These are phyloP conservation scores for Dryoscopus gambensis DNA, from an alignment of 2,113 vertebrate species.

Conservation along the genomic window DNA sequence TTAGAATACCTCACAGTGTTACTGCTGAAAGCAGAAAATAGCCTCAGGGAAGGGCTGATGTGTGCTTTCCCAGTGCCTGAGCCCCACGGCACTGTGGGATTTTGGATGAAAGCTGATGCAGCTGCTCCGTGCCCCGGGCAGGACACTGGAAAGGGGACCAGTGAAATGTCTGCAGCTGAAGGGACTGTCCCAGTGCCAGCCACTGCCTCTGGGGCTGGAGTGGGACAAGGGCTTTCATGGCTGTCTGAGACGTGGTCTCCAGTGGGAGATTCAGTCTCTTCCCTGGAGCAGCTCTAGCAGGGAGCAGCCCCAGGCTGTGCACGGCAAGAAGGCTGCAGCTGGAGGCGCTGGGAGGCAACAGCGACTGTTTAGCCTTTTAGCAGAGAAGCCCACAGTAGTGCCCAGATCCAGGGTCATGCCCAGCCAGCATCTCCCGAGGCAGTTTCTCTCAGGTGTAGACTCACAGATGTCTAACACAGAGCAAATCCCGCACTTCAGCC, in stretches of 20 bases:
- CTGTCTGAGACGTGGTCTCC: not conserved
- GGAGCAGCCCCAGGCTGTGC: not conserved
- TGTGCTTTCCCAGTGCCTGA: not conserved
- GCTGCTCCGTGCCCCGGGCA: not conserved
- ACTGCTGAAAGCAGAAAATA: not conserved
- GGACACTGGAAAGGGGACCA: not conserved
- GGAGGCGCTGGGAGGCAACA: not conserved
- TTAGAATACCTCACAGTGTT: not conserved
- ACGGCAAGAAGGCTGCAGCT: not conserved
- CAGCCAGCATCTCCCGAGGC: not conserved
- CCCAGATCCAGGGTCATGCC: not conserved
- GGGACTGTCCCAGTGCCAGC: not conserved
- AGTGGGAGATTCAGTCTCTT: not conserved
- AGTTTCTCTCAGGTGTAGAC: not conserved
- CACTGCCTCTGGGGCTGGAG: not conserved
- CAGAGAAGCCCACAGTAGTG: not conserved
- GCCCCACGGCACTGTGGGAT: rapidly evolving
- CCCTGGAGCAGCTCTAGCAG: not conserved
- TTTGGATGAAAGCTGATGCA: not conserved
- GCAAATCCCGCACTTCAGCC: not conserved
- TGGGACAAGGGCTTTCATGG: not conserved
- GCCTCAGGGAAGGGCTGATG: not conserved
- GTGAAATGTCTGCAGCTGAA: not conserved
- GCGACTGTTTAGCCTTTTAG: not conserved
- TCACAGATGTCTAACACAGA: not conserved